A percentile compares a stretch with the other conserved stretches of the same genome.
Conservation (phyloP, 2,888 invertebrate species). For the Leptothorax acervorum region DNA sequence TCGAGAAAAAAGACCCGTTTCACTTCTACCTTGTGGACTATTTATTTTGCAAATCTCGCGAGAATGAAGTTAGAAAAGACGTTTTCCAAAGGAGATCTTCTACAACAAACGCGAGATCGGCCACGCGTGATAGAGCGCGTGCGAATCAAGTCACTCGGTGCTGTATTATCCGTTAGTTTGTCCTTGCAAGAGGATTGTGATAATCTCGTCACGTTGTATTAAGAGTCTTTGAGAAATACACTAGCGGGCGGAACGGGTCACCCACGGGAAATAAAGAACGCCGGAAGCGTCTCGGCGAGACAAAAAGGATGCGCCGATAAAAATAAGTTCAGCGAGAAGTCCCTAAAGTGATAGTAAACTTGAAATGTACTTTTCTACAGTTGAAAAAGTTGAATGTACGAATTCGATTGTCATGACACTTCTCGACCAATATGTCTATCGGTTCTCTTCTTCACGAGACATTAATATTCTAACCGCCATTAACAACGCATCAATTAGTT, state of each 20-base stretch:
- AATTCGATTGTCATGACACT: not conserved
- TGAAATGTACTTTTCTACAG: conserved; percentile 53
- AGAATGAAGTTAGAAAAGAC: conserved; percentile 22
- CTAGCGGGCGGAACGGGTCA: not conserved
- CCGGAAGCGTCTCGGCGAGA: conserved; percentile 39
- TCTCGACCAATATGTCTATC: not conserved
- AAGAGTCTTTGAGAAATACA: conserved; percentile 43
- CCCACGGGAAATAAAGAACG: conserved; percentile 53
- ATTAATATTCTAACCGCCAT: conserved; percentile 5
- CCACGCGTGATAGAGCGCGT: conserved; percentile 8
- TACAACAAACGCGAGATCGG: conserved; percentile 1
- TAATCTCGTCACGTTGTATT: conserved; percentile 53
- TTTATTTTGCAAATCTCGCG: conserved; percentile 40
- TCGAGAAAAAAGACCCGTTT: not conserved
- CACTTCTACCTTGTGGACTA: not conserved
- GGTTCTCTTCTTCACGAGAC: not conserved
- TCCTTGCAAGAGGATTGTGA: conserved; percentile 41
- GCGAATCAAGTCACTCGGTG: conserved; percentile 8
- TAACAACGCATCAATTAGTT: conserved; percentile 29
- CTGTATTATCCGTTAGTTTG: conserved; percentile 25
- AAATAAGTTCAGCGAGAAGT: conserved; percentile 71
- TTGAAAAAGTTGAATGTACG: conserved; percentile 13
- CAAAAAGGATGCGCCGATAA: conserved; percentile 55
- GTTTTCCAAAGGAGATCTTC: not conserved
- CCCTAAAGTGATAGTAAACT: conserved; percentile 69